These are phyloP conservation scores for Drosophila nigrodunni DNA, from an alignment of 1,140 invertebrate genomes.

Conservation along the genomic window DNA sequence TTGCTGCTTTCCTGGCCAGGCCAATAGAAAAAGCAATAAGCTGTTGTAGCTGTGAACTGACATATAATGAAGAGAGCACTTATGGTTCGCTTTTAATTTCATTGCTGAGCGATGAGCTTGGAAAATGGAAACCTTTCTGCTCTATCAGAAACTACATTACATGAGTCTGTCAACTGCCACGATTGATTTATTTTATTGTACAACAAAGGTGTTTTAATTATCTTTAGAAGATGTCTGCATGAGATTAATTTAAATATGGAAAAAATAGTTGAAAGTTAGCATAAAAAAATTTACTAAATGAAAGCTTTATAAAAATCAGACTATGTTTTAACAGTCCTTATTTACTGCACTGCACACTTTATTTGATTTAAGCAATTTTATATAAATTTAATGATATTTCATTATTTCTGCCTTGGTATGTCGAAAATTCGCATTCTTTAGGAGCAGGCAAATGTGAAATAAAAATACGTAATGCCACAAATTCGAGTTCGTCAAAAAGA, in stretches of 20 bases:
- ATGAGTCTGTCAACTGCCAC: neutral
- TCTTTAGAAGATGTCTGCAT: no score
- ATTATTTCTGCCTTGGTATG: neutral
- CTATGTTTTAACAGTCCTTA: no score
- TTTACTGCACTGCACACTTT: no score
- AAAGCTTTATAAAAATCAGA: no score
- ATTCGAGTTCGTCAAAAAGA: conserved; percentile 9
- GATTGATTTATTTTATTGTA: neutral
- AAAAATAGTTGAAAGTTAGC: no score
- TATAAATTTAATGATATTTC: neutral
- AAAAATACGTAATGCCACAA: conserved; percentile 5
- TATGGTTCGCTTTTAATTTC: conserved; percentile 19
- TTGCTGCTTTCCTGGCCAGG: neutral
- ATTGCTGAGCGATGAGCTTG: conserved; percentile 15
- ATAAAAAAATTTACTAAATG: no score
- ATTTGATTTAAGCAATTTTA: neutral
- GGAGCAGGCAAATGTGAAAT: neutral
- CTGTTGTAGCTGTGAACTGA: conserved; percentile 55
- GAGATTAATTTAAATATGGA: no score
- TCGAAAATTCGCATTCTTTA: neutral
- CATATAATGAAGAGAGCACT: conserved; percentile 19
- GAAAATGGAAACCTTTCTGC: neutral
- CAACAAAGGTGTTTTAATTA: neutral
- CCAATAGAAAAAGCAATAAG: conserved; percentile 33
- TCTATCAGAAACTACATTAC: neutral